Percentiles rank a stretch among this genome's conserved stretches.
phyloP scores from a whole-genome alignment of 2,888 invertebrate species.

The Trilocha varians region DNA sequence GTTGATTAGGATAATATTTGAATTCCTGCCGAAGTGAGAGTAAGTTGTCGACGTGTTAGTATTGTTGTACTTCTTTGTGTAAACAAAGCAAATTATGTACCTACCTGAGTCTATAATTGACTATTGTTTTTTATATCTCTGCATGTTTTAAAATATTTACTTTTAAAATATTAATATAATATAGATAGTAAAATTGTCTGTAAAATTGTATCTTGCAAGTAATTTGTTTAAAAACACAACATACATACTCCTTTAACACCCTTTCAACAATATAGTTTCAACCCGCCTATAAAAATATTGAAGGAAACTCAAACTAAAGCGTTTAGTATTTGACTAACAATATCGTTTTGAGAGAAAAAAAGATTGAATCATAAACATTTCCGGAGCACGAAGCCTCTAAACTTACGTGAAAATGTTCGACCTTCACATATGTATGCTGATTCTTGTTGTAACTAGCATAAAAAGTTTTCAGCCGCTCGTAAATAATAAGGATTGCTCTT shows the following conservation, averaged over 20 bases:
- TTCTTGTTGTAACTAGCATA: not conserved
- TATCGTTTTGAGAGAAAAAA: not conserved
- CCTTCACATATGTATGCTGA: not conserved
- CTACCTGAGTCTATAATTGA: no score
- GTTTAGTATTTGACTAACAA: not conserved
- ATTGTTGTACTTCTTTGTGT: no score
- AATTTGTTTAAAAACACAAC: no score
- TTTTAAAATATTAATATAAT: no score
- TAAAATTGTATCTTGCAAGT: no score
- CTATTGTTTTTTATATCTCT: no score
- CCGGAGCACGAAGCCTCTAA: not conserved
- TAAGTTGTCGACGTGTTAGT: no score
- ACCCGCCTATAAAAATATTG: slow-evolving; percentile 3
- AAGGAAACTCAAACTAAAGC: slow-evolving; percentile 1
- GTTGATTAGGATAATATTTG: no score
- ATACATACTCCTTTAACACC: slow-evolving; percentile 19
- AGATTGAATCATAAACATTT: not conserved
- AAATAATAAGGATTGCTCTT: not conserved
- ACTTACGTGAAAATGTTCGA: not conserved
- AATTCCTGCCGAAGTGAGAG: no score
- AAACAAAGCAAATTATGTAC: no score
- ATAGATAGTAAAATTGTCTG: no score
- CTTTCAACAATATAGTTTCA: not conserved
- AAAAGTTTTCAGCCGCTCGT: not conserved
- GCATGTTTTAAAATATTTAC: no score